Evolutionary conservation across 2,888 invertebrate species (phyloP), one percentile per base, ranked within the genome.

Genomic region (Tanaodytes sp.): DNA sequence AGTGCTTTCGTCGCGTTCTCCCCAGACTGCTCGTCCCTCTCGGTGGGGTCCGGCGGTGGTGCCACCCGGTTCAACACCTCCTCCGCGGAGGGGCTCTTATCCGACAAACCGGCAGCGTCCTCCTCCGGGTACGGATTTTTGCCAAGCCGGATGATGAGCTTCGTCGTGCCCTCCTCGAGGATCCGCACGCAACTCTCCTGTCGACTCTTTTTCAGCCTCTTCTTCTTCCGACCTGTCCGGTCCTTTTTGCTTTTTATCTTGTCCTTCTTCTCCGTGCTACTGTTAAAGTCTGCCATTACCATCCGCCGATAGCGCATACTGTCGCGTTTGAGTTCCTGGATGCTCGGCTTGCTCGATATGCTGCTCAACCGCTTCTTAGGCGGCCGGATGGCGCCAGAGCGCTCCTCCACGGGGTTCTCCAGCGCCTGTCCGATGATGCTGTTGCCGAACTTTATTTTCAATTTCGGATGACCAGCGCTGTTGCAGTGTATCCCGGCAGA

Each of bases 251-350:
- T 85, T 79, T 82, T 85, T 66, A 59, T 85, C 81, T 82, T 81
- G 51, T 76, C 75, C 71, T 69, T 59, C 27, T 74, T 91, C 73
- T 89, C 89, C 75, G 91, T 91, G 65, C 89, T 91, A 66, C 89
- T 91, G 65, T 91, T 91, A 79, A 94, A 94, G 79, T 92, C 92
- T 2, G 93, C 93, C 92, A 94, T 93, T 2, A 95, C 91, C 88
- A 89, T 90, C 71, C 92, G 90, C 12, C 95, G 88, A 84, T 90
- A 95, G 80, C 94, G 94, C 95, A 95, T 95, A 76, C 92, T 93
- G 78, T 95, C 93, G 1, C 94, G 89, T 71, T 91, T 91, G 46
- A 94, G 85, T 79, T 94, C 94, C 84, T 95, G 93, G 72, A 94
- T 89, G 69, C 91, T 91, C 5, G 72, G 90, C 37, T 73, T 76